A percentile compares a stretch with the other conserved stretches of the same genome.
Evolutionary conservation across 2,113 vertebrate species (phyloP).

Genomic region (Leucopsar rothschildi): DNA sequence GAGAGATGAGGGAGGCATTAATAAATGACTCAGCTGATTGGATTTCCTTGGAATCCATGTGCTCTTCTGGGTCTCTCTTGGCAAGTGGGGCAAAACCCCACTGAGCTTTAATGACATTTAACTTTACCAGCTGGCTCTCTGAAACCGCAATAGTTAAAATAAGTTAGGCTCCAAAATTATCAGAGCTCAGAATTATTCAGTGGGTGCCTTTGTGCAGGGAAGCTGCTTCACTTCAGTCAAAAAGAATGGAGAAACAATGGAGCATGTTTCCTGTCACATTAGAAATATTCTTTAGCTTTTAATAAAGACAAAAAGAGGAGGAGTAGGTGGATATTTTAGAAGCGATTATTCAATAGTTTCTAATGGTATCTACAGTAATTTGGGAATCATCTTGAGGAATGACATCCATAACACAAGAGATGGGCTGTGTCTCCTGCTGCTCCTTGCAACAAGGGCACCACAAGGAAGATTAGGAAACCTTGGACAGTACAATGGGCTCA

Average conservation of each 20-base stretch:
- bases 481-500: neutral
- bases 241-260: neutral
- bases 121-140: neutral
- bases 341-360: neutral
- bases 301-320: conserved; percentile 15
- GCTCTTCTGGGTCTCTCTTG: neutral
- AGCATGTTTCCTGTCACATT: conserved; percentile 6
- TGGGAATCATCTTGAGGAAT: neutral
- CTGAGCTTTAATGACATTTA: neutral
- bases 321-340: conserved; percentile 22
- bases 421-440: neutral
- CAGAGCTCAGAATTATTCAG: neutral
- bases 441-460: neutral
- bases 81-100: neutral
- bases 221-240: conserved; percentile 15
- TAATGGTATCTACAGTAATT: neutral
- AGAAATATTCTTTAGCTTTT: neutral
- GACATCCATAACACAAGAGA: neutral
- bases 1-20: neutral
- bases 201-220: neutral
- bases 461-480: neutral
- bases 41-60: neutral
- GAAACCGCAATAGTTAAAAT: neutral
- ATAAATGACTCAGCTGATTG: neutral
- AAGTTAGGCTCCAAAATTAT: neutral